Evolutionary conservation across 2,113 vertebrate species (phyloP).

Genomic region (Ibidorhyncha struthersii): DNA sequence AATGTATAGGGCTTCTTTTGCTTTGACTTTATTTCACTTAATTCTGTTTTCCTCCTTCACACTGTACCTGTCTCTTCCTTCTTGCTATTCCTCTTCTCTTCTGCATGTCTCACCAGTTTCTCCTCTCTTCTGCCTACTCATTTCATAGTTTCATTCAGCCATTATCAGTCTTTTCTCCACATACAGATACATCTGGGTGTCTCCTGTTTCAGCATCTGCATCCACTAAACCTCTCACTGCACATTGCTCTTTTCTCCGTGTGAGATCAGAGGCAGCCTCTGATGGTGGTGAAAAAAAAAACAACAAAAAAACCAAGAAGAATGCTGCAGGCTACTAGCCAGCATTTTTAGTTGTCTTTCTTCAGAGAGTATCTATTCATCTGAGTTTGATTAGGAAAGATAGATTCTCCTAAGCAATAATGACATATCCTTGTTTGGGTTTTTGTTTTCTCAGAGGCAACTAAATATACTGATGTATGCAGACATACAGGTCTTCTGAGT

Average conservation of each 20-base stretch:
- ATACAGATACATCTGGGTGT: not conserved
- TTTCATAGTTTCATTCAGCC: not conserved
- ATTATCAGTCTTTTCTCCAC: not conserved
- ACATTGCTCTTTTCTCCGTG: not conserved
- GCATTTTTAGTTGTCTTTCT: not conserved
- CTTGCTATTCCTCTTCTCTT: not conserved
- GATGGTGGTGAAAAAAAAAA: not conserved
- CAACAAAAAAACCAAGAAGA: not conserved
- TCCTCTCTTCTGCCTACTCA: not conserved
- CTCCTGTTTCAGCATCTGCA: not conserved
- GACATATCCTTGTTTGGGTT: not conserved
- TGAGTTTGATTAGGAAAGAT: not conserved
- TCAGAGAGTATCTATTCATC: not conserved
- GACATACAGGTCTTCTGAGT: not conserved
- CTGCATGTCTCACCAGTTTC: not conserved
- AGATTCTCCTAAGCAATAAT: not conserved
- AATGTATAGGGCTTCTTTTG: not conserved
- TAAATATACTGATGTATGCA: not conserved
- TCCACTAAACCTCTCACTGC: not conserved
- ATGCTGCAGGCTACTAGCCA: not conserved
- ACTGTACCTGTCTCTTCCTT: not conserved
- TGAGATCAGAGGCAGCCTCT: not conserved
- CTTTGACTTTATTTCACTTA: not conserved
- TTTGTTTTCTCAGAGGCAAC: not conserved
- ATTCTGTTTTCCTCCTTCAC: not conserved